phyloP scores from a whole-genome alignment of 2,888 invertebrate species.

The Arctia plantaginis region DNA sequence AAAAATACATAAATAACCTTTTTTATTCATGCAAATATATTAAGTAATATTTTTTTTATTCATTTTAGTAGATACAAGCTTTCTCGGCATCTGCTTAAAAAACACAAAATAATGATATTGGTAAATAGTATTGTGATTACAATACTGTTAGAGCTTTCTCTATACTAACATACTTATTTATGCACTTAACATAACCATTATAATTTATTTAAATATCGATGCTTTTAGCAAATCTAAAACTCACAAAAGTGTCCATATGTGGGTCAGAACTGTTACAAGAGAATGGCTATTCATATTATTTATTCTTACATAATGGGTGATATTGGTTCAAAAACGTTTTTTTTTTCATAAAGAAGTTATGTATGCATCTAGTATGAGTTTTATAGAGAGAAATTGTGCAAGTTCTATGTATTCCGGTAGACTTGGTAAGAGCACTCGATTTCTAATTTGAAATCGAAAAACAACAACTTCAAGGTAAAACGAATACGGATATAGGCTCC shows the following conservation, averaged over 20 bases:
- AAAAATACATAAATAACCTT: neutral
- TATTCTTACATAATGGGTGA: slow-evolving; percentile 3
- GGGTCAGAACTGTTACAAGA: slow-evolving; percentile 1
- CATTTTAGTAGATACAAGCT: neutral
- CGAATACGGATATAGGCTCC: neutral
- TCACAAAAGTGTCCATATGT: neutral
- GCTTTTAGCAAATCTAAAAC: neutral
- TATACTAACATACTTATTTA: neutral
- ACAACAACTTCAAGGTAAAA: slow-evolving; percentile 16
- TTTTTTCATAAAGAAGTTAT: neutral
- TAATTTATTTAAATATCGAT: neutral
- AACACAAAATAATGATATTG: neutral
- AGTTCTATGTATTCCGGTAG: slow-evolving; percentile 2
- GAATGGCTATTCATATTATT: slow-evolving; percentile 1
- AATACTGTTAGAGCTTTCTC: neutral
- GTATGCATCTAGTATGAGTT: neutral
- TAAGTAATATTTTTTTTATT: neutral
- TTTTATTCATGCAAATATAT: neutral
- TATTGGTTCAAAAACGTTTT: neutral
- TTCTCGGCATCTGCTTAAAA: neutral
- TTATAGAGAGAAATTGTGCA: slow-evolving; percentile 4
- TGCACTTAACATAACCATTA: neutral
- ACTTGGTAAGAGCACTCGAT: slow-evolving; percentile 5
- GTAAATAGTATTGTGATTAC: neutral
- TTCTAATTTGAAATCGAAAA: slow-evolving; percentile 17